phyloP scores from a whole-genome alignment of 2,113 vertebrate genomes.

The Casuarius casuarius region DNA sequence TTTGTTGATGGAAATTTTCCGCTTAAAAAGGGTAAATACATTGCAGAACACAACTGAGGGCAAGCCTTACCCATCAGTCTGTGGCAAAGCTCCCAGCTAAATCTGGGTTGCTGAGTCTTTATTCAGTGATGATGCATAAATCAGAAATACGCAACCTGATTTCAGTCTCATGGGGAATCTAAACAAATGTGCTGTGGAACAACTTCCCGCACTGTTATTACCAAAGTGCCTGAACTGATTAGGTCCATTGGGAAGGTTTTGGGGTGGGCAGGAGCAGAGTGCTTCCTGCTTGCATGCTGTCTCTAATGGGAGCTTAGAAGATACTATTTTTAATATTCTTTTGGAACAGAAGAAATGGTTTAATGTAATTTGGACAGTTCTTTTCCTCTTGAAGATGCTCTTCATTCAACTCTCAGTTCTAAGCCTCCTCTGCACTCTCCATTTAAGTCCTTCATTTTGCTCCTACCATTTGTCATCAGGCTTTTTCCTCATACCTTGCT shows the following conservation, averaged over 20 bases:
- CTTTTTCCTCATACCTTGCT: neutral
- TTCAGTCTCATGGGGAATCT: neutral
- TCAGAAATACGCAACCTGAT: neutral
- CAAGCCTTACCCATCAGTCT: rapidly evolving
- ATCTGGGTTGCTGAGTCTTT: neutral
- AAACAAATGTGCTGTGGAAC: neutral
- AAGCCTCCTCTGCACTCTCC: neutral
- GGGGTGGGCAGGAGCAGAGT: neutral
- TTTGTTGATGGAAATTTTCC: neutral
- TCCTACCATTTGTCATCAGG: neutral
- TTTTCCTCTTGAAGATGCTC: neutral
- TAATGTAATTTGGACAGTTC: neutral
- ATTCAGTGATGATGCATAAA: neutral
- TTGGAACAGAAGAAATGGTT: neutral
- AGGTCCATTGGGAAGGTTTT: neutral
- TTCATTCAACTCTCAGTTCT: neutral
- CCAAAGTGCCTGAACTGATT: neutral
- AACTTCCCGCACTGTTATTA: neutral
- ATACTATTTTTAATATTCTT: neutral
- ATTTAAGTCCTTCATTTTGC: neutral
- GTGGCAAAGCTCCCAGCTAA: neutral
- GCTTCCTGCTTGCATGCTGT: rapidly evolving
- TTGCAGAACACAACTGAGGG: neutral
- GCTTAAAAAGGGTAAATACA: neutral
- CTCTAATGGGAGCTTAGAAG: neutral